phyloP scores from a whole-genome alignment of 2,113 vertebrate genomes.

The Dasyprocta punctata region DNA sequence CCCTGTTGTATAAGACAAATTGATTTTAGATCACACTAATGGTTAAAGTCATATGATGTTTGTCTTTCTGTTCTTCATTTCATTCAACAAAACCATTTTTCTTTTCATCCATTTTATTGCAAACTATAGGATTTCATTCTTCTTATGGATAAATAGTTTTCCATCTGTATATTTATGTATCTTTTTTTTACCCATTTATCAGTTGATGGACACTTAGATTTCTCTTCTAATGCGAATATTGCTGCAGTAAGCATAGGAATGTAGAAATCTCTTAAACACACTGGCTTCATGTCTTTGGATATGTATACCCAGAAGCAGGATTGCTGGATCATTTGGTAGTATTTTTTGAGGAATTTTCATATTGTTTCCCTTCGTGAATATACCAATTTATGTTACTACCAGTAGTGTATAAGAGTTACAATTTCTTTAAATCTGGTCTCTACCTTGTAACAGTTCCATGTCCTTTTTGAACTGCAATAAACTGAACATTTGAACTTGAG shows the following conservation, averaged over 20 bases:
- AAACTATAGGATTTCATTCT: background rate
- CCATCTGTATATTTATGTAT: background rate
- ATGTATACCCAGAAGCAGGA: background rate
- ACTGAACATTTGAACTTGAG: background rate
- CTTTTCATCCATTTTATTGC: too few relatives aligned
- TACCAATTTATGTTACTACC: background rate
- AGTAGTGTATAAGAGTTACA: background rate
- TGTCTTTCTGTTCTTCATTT: background rate
- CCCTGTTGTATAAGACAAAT: background rate
- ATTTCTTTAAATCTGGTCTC: background rate
- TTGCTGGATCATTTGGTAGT: background rate
- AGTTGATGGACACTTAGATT: background rate
- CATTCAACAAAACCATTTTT: background rate
- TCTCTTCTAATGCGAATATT: background rate
- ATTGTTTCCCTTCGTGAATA: background rate
- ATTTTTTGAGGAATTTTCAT: background rate
- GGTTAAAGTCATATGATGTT: background rate
- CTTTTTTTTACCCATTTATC: background rate
- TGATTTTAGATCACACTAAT: background rate
- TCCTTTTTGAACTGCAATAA: background rate
- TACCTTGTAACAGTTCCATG: too few relatives aligned
- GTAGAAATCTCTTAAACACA: background rate
- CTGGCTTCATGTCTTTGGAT: background rate
- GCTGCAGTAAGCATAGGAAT: too few relatives aligned
- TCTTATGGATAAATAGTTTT: background rate